Conservation (phyloP, 92 coral and sea anemone species). For the Siderastrea siderea region DNA sequence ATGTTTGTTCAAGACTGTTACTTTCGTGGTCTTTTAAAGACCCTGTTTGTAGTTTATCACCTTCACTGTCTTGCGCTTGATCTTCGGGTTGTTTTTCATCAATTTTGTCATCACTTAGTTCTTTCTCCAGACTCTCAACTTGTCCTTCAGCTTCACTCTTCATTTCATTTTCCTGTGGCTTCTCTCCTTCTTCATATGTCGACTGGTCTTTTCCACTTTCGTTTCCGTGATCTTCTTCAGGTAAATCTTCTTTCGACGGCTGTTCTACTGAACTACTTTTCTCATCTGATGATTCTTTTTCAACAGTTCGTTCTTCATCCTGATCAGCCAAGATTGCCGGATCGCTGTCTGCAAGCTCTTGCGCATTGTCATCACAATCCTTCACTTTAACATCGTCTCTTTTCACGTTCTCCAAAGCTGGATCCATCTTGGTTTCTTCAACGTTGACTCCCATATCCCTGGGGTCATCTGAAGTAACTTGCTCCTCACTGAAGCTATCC, state of each 20-base stretch:
- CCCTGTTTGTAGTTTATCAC: background rate
- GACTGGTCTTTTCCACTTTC: background rate
- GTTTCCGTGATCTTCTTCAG: background rate
- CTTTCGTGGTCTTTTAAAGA: background rate
- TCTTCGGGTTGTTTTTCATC: background rate
- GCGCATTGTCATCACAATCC: background rate
- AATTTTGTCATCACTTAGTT: background rate
- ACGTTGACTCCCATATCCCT: background rate
- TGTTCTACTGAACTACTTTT: background rate
- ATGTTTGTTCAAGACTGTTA: background rate
- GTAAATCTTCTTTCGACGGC: background rate
- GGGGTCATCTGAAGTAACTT: background rate
- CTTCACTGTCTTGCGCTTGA: background rate
- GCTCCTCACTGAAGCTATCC: background rate
- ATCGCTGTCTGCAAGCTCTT: background rate
- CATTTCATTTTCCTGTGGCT: background rate
- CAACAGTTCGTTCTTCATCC: background rate
- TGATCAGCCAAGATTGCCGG: background rate
- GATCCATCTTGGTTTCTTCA: background rate
- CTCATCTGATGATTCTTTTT: background rate
- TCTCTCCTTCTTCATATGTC: too few species aligned
- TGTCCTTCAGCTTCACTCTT: background rate
- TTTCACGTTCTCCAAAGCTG: background rate
- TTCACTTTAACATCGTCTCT: background rate
- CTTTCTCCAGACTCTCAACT: background rate